Percentiles rank a stretch among this genome's conserved stretches.
These are phyloP conservation scores for Ifrita kowaldi DNA, from an alignment of 2,113 vertebrate genomes.

Conservation along the genomic window DNA sequence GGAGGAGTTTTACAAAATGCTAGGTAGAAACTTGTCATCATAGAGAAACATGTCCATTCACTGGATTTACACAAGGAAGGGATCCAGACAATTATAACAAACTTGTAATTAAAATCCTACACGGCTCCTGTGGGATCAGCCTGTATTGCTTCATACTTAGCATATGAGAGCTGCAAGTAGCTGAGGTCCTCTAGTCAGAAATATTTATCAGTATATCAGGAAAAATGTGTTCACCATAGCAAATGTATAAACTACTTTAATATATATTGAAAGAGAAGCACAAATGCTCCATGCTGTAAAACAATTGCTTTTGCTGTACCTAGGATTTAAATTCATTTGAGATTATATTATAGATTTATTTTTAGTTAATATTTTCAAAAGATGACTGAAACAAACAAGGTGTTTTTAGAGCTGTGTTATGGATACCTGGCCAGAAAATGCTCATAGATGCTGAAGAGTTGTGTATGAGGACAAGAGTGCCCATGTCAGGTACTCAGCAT, in stretches of 20 bases:
- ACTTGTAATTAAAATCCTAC: background rate
- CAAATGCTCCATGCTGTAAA: background rate
- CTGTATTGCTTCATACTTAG: background rate
- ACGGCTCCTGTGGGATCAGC: background rate
- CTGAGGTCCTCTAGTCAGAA: background rate
- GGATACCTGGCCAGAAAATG: background rate
- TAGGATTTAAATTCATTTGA: background rate
- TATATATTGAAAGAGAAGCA: constrained; percentile 4
- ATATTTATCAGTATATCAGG: background rate
- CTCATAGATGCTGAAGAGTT: background rate
- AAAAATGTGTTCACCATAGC: background rate
- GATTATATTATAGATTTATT: background rate
- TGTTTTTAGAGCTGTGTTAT: background rate
- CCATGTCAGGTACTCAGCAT: background rate
- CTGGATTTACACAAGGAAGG: background rate
- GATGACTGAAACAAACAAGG: background rate
- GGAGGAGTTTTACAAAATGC: constrained; percentile 23
- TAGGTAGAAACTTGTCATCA: background rate
- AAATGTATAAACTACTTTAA: constrained; percentile 1
- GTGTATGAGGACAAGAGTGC: background rate
- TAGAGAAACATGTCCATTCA: background rate
- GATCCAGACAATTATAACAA: background rate
- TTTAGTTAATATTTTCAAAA: background rate
- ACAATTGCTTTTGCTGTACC: background rate
- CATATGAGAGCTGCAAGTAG: background rate